Evolutionary conservation across 2,113 vertebrate species (phyloP).

Genomic region (Pelmatolapia mariae): DNA sequence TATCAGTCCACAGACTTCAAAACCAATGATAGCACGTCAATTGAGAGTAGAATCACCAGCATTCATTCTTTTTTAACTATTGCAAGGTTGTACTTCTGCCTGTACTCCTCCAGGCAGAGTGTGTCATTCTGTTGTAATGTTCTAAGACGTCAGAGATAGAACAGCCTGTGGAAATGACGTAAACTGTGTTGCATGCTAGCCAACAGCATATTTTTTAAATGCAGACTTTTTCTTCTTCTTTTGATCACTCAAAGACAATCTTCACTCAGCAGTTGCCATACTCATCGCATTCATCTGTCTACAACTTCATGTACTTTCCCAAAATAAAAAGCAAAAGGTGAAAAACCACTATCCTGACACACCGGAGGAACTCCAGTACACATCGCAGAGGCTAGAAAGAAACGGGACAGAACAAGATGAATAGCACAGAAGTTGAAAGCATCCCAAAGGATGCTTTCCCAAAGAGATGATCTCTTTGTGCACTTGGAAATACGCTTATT

Average conservation of each 20-base stretch:
- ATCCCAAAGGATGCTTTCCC: background rate
- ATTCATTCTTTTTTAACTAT: background rate
- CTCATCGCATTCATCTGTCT: background rate
- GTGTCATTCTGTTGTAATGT: background rate
- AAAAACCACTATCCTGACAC: background rate
- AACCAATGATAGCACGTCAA: background rate
- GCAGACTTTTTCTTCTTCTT: background rate
- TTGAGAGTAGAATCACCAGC: background rate
- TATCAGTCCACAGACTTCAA: background rate
- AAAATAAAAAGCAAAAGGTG: background rate
- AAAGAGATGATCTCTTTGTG: background rate
- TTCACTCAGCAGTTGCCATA: background rate
- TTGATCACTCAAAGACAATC: background rate
- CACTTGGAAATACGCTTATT: background rate
- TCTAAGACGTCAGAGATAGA: accelerated
- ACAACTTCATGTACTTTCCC: background rate
- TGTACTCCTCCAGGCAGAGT: background rate
- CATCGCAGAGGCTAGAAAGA: background rate
- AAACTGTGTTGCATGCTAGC: background rate
- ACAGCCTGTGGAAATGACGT: background rate
- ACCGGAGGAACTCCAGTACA: background rate
- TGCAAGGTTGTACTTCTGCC: background rate
- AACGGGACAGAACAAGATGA: background rate
- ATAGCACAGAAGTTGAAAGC: background rate
- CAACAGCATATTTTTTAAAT: background rate